These are phyloP conservation scores for Eudemis profundana DNA, from an alignment of 2,888 invertebrate genomes.

Conservation along the genomic window DNA sequence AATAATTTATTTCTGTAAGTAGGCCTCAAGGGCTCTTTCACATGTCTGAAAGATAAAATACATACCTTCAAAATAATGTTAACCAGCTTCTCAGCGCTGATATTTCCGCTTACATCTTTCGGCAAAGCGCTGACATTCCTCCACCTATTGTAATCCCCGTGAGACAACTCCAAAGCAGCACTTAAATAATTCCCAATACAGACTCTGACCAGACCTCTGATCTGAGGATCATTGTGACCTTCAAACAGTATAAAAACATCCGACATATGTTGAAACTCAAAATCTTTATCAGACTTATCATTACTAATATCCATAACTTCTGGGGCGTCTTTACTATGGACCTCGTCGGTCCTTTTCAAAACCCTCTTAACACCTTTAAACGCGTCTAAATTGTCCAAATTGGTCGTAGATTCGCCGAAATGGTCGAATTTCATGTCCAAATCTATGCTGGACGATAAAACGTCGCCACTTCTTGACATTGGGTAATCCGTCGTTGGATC, in stretches of 20 bases:
- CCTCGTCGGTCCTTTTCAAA: slow-evolving; percentile 61
- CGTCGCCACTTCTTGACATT: slow-evolving; percentile 75
- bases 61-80: slow-evolving; percentile 84
- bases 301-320: slow-evolving; percentile 49
- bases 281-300: slow-evolving; percentile 56
- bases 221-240: slow-evolving; percentile 92
- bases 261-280: slow-evolving; percentile 86
- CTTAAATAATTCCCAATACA: slow-evolving; percentile 89
- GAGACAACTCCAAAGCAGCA: slow-evolving; percentile 83
- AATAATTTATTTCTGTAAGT: too few species aligned
- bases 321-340: slow-evolving; percentile 58
- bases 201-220: slow-evolving; percentile 89
- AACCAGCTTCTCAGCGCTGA: slow-evolving; percentile 79
- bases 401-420: slow-evolving; percentile 82
- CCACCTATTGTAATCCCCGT: slow-evolving; percentile 84
- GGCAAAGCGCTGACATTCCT: slow-evolving; percentile 66
- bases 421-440: slow-evolving; percentile 88
- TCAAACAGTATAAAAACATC: slow-evolving; percentile 89
- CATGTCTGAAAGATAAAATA: slow-evolving; percentile 67
- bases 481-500: slow-evolving; percentile 77
- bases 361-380: slow-evolving; percentile 56
- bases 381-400: slow-evolving; percentile 67
- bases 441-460: slow-evolving; percentile 74
- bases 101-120: slow-evolving; percentile 68
- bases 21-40: too few species aligned